These are phyloP conservation scores for Maconellicoccus hirsutus DNA, from an alignment of 1,140 invertebrate genomes.

Conservation along the genomic window DNA sequence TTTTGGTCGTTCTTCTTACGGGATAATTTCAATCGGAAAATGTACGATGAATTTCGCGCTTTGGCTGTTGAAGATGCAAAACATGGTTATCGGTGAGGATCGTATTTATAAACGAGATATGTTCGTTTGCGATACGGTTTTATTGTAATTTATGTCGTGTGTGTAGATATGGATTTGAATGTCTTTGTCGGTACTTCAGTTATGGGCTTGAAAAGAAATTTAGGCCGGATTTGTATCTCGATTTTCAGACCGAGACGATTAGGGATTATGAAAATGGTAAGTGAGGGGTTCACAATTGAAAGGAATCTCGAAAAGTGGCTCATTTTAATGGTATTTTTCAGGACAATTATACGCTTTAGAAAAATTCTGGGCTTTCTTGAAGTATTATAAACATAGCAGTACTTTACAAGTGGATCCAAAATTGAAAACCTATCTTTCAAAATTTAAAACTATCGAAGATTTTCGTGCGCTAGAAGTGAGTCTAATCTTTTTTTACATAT, in stretches of 20 bases:
- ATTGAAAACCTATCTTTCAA: conserved; percentile 65
- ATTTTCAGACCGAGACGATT: conserved; percentile 91
- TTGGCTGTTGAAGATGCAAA: conserved; percentile 85
- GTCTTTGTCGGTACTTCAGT: conserved; percentile 85
- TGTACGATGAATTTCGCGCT: conserved; percentile 92
- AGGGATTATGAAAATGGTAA: conserved; percentile 75
- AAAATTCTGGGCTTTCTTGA: conserved; percentile 98
- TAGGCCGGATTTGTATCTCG: conserved; percentile 79
- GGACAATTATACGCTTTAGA: conserved; percentile 95
- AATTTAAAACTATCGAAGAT: conserved; percentile 91
- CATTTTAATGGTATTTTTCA: conserved; percentile 34
- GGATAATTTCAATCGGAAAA: conserved; percentile 95
- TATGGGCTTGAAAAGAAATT: conserved; percentile 96
- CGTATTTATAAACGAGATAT: not conserved
- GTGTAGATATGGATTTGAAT: conserved; percentile 79
- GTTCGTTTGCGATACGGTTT: not conserved
- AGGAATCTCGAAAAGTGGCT: too few species aligned
- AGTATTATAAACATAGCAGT: conserved; percentile 74
- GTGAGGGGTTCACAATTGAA: not conserved
- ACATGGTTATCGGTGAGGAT: conserved; percentile 68
- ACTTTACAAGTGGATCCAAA: conserved; percentile 69
- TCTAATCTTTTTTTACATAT: too few species aligned
- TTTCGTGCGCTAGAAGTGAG: conserved; percentile 66
- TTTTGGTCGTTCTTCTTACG: conserved; percentile 99
- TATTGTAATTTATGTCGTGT: conserved; percentile 17